Conservation (phyloP, 1,140 invertebrate species). For the Cydia strobilella region DNA sequence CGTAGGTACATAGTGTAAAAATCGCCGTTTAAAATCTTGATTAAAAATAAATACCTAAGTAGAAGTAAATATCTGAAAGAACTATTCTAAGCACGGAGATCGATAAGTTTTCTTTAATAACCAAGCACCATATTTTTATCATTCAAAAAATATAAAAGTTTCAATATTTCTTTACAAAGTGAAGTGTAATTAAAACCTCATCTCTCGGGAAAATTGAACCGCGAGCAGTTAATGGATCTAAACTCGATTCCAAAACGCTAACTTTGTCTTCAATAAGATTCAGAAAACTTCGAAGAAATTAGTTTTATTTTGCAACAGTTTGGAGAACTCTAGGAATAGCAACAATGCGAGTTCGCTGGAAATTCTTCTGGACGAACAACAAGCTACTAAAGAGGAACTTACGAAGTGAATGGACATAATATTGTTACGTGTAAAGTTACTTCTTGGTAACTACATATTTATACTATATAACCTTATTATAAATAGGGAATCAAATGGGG, state of each 20-base stretch:
- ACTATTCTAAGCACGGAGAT: no score
- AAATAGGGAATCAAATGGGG: no score
- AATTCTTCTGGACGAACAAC: not conserved
- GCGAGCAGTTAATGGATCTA: constrained; percentile 70
- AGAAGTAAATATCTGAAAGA: no score
- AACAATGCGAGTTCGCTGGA: not conserved
- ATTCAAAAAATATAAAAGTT: not conserved
- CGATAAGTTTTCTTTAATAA: no score
- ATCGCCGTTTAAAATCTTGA: no score
- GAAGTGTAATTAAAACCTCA: constrained; percentile 63
- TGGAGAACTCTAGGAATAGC: not conserved
- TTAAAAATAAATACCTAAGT: no score
- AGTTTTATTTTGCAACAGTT: constrained; percentile 50
- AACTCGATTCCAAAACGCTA: constrained; percentile 68
- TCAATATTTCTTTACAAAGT: constrained; percentile 42
- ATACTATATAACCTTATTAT: no score
- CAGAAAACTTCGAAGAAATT: constrained; percentile 62
- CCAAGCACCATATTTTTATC: not conserved
- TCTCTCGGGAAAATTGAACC: constrained; percentile 69
- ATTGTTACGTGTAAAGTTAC: no score
- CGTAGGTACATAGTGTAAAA: no score
- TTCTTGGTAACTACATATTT: no score
- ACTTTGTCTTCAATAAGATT: constrained; percentile 68
- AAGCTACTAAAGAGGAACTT: no score
- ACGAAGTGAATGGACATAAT: no score